phyloP scores from a whole-genome alignment of 2,888 invertebrate genomes.

The Scaptomyza caliginosa region DNA sequence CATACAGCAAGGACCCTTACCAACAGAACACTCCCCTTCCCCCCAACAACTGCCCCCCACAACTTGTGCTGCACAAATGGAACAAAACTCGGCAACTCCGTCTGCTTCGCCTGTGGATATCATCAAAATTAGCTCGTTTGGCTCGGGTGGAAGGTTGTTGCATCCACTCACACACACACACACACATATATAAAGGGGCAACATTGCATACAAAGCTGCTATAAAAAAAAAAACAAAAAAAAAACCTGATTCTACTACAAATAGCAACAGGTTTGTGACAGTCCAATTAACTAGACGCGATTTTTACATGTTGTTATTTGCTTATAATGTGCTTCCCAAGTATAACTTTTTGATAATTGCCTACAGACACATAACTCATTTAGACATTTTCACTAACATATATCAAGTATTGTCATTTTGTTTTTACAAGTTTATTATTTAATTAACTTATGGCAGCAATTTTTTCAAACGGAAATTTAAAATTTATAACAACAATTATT shows the following conservation, averaged over 20 bases:
- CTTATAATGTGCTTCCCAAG: neutral
- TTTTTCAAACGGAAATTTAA: neutral
- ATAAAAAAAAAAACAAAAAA: neutral
- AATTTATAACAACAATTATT: too few relatives aligned
- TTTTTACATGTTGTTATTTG: constrained; percentile 28
- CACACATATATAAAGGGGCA: constrained; percentile 21
- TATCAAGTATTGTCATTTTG: neutral
- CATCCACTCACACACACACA: constrained; percentile 27
- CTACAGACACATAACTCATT: neutral
- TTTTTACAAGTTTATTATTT: neutral
- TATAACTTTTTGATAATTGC: constrained; percentile 2
- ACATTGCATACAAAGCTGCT: constrained; percentile 12
- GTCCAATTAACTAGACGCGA: constrained; percentile 59
- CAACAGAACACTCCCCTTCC: neutral
- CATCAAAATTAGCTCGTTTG: constrained; percentile 77
- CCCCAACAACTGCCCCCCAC: constrained; percentile 2
- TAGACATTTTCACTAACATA: neutral
- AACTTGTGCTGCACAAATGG: constrained; percentile 40
- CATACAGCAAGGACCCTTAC: constrained; percentile 3
- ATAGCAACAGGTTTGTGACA: constrained; percentile 69
- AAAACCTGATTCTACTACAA: constrained; percentile 13
- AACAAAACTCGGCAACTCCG: constrained; percentile 24
- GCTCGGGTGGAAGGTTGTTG: constrained; percentile 13
- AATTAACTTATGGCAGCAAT: neutral
- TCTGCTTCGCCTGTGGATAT: constrained; percentile 58